Evolutionary conservation across 1,140 invertebrate genomes (phyloP).

Genomic region (Meteorus sp.): DNA sequence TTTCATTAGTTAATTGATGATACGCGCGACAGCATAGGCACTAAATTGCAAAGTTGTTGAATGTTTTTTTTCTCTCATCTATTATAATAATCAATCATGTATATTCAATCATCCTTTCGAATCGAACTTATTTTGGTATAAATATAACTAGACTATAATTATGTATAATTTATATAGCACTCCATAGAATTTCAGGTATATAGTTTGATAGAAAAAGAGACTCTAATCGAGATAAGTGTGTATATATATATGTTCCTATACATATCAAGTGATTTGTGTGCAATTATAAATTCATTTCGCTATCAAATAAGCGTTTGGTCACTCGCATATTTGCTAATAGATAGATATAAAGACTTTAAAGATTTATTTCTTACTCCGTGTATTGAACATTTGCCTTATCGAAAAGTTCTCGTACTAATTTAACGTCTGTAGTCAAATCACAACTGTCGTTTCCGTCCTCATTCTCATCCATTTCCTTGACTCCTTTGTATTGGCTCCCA

Average conservation of each 20-base stretch:
- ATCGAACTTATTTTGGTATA: conserved; percentile 12
- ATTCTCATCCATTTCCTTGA: not conserved
- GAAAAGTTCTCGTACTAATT: not conserved
- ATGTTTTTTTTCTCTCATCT: conserved; percentile 7
- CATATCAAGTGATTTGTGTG: not conserved
- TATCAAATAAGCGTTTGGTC: not conserved
- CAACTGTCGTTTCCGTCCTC: not conserved
- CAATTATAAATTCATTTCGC: not conserved
- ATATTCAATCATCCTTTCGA: conserved; percentile 4
- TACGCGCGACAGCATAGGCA: conserved; percentile 22
- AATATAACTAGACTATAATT: not conserved
- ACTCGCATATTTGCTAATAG: not conserved
- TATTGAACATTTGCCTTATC: not conserved
- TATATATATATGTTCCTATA: too few species aligned
- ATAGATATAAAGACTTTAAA: not conserved
- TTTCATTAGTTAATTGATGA: conserved; percentile 14
- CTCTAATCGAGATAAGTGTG: too few species aligned
- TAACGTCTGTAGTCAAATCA: not conserved
- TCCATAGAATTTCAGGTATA: conserved; percentile 8
- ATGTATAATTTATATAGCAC: not conserved
- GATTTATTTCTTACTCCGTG: too few species aligned
- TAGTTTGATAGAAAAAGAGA: conserved; percentile 9
- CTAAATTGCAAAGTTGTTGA: conserved; percentile 22
- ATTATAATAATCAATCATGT: conserved; percentile 1
- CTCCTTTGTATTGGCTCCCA: not conserved